Evolutionary conservation across 2,113 vertebrate species (phyloP).

Genomic region (Syngnathus floridae): DNA sequence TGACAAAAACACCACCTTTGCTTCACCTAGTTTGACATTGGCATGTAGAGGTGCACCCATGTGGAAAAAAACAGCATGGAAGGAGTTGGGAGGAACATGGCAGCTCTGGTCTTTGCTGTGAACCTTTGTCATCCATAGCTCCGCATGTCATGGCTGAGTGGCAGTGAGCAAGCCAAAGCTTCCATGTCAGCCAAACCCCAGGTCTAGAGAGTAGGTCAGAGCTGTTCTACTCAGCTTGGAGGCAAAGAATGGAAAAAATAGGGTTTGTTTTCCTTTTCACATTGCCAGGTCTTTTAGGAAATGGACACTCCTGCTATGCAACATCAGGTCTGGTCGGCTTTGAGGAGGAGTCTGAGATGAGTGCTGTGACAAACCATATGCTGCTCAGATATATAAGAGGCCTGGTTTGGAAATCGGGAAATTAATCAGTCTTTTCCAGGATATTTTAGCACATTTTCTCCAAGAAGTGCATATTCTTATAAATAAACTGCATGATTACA

Average conservation of each 20-base stretch:
- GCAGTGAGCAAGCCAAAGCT: conserved; percentile 60
- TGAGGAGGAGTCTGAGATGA: conserved; percentile 26
- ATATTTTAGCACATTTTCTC: conserved; percentile 26
- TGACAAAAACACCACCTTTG: conserved; percentile 50
- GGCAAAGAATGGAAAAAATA: conserved; percentile 62
- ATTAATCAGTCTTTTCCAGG: conserved; percentile 18
- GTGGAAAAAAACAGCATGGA: conserved; percentile 44
- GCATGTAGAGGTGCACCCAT: conserved; percentile 33
- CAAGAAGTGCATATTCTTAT: conserved; percentile 25
- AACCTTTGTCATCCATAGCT: conserved; percentile 53
- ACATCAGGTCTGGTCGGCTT: conserved; percentile 40
- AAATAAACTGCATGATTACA: conserved; percentile 45
- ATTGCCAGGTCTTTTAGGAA: conserved; percentile 58
- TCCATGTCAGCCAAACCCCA: conserved; percentile 56
- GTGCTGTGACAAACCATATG: conserved; percentile 21
- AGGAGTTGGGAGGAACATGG: conserved; percentile 50
- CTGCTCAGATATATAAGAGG: conserved; percentile 26
- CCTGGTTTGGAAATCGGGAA: conserved; percentile 4
- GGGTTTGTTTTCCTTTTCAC: conserved; percentile 55
- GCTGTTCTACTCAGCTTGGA: conserved; percentile 47
- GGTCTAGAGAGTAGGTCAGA: conserved; percentile 56
- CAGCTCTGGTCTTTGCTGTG: conserved; percentile 44
- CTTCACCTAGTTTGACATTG: conserved; percentile 28
- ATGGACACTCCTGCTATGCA: conserved; percentile 51
- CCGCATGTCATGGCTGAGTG: conserved; percentile 64